These are phyloP conservation scores for Euwallacea fornicatus DNA, from an alignment of 1,140 invertebrate genomes.

Conservation along the genomic window DNA sequence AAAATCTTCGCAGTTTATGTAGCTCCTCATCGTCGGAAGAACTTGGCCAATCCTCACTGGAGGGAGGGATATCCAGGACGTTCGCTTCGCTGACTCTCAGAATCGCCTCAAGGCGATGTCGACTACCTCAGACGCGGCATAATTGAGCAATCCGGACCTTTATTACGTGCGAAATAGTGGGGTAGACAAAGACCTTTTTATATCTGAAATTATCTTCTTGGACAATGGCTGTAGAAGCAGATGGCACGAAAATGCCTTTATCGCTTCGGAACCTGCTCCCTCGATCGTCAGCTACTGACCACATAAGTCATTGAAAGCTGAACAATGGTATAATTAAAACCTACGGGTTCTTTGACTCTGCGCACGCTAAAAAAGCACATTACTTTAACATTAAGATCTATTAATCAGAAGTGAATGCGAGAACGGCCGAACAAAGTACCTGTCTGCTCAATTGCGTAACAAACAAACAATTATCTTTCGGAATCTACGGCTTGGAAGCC, in stretches of 20 bases:
- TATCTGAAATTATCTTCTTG: conserved; percentile 25
- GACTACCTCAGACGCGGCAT: too few species aligned
- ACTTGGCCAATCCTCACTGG: too few species aligned
- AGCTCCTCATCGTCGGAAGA: too few species aligned
- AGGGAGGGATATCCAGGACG: too few species aligned
- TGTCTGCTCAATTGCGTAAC: conserved; percentile 37
- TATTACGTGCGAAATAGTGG: too few species aligned
- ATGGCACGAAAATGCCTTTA: conserved; percentile 31
- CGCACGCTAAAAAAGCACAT: conserved; percentile 33
- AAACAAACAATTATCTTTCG: conserved; percentile 38
- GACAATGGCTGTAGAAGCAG: conserved; percentile 22
- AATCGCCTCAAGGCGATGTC: too few species aligned
- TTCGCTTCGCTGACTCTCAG: too few species aligned
- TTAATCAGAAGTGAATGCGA: conserved; percentile 39
- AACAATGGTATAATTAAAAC: conserved; percentile 39
- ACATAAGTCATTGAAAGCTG: conserved; percentile 30
- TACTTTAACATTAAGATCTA: conserved; percentile 38
- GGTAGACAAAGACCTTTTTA: too few species aligned
- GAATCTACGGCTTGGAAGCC: conserved; percentile 32
- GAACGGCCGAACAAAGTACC: conserved; percentile 36
- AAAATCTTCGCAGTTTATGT: too few species aligned
- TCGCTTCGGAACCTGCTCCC: conserved; percentile 28
- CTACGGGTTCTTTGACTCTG: conserved; percentile 35
- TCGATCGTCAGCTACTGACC: conserved; percentile 37
- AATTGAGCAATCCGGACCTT: too few species aligned